These are phyloP conservation scores for Catharus bicknelli DNA, from an alignment of 2,113 vertebrate species.

Conservation along the genomic window DNA sequence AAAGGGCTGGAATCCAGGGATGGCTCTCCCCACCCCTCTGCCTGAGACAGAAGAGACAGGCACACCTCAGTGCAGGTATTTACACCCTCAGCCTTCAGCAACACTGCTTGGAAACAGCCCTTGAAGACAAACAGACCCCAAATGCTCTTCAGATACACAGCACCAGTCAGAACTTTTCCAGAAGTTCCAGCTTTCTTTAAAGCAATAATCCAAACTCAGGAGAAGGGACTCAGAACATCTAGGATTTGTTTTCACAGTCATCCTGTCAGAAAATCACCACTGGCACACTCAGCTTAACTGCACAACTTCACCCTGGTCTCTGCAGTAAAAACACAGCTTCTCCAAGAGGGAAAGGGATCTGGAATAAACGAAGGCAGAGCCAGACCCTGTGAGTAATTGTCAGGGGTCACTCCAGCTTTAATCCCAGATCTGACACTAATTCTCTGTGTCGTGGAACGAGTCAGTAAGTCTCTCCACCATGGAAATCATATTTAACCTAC, in stretches of 20 bases:
- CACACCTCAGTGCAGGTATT: background rate
- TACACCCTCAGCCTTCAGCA: background rate
- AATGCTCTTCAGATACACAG: background rate
- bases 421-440: constrained; percentile 19
- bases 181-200: background rate
- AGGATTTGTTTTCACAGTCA: background rate
- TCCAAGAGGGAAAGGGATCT: background rate
- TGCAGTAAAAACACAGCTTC: background rate
- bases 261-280: background rate
- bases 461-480: background rate
- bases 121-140: background rate
- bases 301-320: background rate
- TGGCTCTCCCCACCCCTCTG: background rate
- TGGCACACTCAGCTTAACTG: background rate
- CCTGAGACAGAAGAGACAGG: background rate
- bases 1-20: background rate
- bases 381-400: background rate
- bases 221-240: background rate
- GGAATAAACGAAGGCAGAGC: background rate
- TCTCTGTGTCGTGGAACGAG: fast-evolving
- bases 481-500: constrained; percentile 48
- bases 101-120: background rate
- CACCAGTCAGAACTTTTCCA: background rate
- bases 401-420: constrained; percentile 18
- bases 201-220: background rate